Base-by-base conservation (phyloP, 2,888 invertebrate species). In the Strigamia crassipes region DNA sequence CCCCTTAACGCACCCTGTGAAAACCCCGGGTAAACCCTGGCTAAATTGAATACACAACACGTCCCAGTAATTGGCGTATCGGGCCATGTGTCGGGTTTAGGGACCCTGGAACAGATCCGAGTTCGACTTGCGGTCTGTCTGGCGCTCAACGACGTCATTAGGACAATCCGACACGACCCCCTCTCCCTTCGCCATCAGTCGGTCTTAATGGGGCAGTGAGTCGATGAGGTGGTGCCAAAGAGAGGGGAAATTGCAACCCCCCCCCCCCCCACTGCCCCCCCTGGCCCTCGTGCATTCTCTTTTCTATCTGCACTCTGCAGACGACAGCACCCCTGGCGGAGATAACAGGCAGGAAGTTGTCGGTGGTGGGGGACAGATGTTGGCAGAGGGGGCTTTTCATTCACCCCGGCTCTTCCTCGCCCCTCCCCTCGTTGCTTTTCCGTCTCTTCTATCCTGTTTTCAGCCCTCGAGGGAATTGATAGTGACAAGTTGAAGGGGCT, bases 331-430 rank as follows among this genome's bases (percentile, higher is more conserved):
- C 51, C 51, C 51, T 51, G n/a, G 51, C 51, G 15, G 6, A 51
- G 51, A 51, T 51, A 51, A 51, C n/a, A 51, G 51, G 51, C 51
- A 51, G 51, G 51, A 51, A 51, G 51, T 51, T 51, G 51, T 51
- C 51, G n/a, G 51, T n/a, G 51, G 51, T 51, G 51, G 51, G 51
- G 51, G 51, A 51, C 51, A 51, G 51, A 51, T 51, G 51, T 51
- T 18, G 51, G 51, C 18, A 6, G 15, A n/a, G n/a, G 51, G 51
- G 51, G 51, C n/a, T 51, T 51, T 51, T 51, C n/a, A 18, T 15
- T 18, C 51, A 8, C n/a, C n/a, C 15, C 18, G 18, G 3, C 51
- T 18, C 51, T 18, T 51, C n/a, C n/a, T n/a, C n/a, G n/a, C n/a
- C n/a, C n/a, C n/a, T n/a, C n/a, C 51, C 51, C 51, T n/a, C 51